phyloP scores from a whole-genome alignment of 2,113 vertebrate genomes.

The Girardinichthys multiradiatus region DNA sequence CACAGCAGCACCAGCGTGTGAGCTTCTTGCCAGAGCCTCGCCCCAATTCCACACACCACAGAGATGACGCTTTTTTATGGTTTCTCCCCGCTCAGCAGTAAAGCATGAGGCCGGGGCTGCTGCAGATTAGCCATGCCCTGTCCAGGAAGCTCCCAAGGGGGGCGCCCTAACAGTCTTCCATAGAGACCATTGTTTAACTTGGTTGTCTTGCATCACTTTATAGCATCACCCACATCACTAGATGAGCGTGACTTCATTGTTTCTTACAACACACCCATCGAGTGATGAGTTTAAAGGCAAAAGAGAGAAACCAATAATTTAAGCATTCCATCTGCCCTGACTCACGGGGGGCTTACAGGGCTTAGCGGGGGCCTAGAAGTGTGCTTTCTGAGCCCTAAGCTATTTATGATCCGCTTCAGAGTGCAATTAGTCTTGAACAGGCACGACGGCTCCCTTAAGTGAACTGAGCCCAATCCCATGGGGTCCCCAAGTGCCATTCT shows the following conservation, averaged over 20 bases:
- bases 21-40: constrained; percentile 60
- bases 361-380: constrained; percentile 57
- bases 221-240: constrained; percentile 39
- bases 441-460: constrained; percentile 53
- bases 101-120: constrained; percentile 68
- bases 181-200: constrained; percentile 40
- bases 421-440: constrained; percentile 39
- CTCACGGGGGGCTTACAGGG: constrained; percentile 48
- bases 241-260: constrained; percentile 59
- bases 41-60: constrained; percentile 45
- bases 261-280: constrained; percentile 50
- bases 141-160: constrained; percentile 63
- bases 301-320: constrained; percentile 48
- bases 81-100: constrained; percentile 71
- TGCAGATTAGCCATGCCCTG: constrained; percentile 72
- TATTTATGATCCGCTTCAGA: constrained; percentile 61
- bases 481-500: constrained; percentile 65
- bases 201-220: constrained; percentile 54
- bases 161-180: constrained; percentile 43
- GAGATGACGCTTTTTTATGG: constrained; percentile 54
- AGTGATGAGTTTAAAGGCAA: constrained; percentile 48
- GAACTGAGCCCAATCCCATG: constrained; percentile 44
- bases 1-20: constrained; percentile 45
- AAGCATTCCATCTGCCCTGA: constrained; percentile 57
- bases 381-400: constrained; percentile 48